Evolutionary conservation across 2,888 invertebrate species (phyloP), one percentile per base, ranked within the genome.

Genomic region (Rotaria sp.): DNA sequence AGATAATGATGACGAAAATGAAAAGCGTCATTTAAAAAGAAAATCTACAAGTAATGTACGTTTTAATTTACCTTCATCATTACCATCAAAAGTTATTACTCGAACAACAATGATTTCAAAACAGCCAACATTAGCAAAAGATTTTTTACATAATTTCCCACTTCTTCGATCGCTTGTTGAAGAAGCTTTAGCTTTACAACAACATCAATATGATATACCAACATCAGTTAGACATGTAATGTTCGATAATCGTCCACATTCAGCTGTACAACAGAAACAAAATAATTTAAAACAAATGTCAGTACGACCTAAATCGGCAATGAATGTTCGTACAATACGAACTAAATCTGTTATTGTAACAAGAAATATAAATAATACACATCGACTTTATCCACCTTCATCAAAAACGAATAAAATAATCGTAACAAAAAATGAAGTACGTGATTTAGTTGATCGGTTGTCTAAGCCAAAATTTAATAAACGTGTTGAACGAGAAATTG

Each of bases 61-160:
- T 4, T 80, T 80, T 41, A n/a, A 80, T 80, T 38, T 74, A 74
- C 74, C 35, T 21, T 38, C 74, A 38, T 38, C 74, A 35, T 3
- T 1, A 24, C 38, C 10, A 38, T 3, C 24, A 3, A 38, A 15
- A 30, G 38, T 24, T 35, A 8, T 3, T 75, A 24, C n/a, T 13
- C 41, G 45, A 8, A 30, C 67, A 18, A 7, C 26, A 55, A 55
- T 10, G 1, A 10, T 55, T 26, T 10, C 55, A 8, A 67, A 67
- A 67, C 67, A 5, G 21, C 67, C 35, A 35, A 24, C 11, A 15
- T 45, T 80, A 80, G 13, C 80, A n/a, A 80, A 80, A 80, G 80
- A 80, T n/a, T 80, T 80, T 80, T 45, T 80, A 80, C 41, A 80
- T 26, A 41, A 80, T 41, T 80, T 80, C n/a, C 80, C 80, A 80